phyloP scores from a whole-genome alignment of 2,113 vertebrate species.

The Callorhinus ursinus region DNA sequence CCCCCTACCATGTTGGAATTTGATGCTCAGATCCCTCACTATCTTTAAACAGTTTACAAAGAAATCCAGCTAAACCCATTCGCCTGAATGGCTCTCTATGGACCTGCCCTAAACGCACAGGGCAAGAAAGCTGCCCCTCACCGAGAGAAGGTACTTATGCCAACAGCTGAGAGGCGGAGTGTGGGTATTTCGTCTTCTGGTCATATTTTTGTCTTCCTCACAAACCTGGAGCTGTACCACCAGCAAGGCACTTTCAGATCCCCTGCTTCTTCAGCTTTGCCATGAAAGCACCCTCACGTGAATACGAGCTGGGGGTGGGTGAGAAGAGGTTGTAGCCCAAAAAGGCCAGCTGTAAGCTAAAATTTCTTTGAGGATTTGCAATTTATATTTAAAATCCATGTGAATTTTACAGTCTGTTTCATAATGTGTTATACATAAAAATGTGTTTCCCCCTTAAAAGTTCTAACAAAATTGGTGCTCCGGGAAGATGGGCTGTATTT shows the following conservation, averaged over 20 bases:
- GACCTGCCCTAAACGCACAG: not conserved
- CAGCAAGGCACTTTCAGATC: not conserved
- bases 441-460: conserved; percentile 57
- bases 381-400: conserved; percentile 77
- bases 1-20: not conserved
- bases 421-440: conserved; percentile 70
- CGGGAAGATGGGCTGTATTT: conserved; percentile 13
- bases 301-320: conserved; percentile 41
- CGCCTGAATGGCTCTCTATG: not conserved
- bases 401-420: conserved; percentile 75
- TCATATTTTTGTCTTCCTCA: not conserved
- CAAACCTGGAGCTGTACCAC: not conserved
- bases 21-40: not conserved
- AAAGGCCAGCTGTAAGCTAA: conserved; percentile 79
- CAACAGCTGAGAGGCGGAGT: too few species aligned
- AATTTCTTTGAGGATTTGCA: conserved; percentile 78
- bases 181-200: not conserved
- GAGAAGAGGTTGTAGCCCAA: conserved; percentile 70
- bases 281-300: not conserved
- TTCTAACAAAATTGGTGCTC: conserved; percentile 54
- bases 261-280: not conserved
- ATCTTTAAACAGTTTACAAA: not conserved
- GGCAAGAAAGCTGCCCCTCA: not conserved
- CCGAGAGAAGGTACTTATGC: not conserved
- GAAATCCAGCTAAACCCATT: not conserved